Percentiles rank a stretch among this genome's conserved stretches.
Conservation (phyloP, 1,140 invertebrate genomes). For the Magallana ariakensis region DNA sequence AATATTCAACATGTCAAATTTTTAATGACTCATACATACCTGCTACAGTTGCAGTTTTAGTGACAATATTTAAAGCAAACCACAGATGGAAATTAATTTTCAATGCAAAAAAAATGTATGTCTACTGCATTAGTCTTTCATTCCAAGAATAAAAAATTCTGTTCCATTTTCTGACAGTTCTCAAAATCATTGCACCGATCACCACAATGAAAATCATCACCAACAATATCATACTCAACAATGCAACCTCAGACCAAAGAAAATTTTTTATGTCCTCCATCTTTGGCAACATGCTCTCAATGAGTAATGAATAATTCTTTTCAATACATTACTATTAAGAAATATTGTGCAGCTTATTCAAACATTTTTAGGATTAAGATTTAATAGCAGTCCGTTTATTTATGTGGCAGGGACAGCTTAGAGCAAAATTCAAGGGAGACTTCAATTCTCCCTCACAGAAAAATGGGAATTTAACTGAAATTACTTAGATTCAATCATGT, state of each 20-base stretch:
- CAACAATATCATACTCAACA: constrained; percentile 25
- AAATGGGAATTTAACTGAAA: constrained; percentile 4
- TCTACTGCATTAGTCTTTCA: constrained; percentile 21
- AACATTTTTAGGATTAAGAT: constrained; percentile 8
- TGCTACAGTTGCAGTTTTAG: background rate
- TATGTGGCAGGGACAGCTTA: background rate
- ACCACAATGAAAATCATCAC: constrained; percentile 12
- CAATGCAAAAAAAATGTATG: constrained; percentile 18
- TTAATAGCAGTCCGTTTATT: constrained; percentile 14
- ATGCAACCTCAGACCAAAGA: constrained; percentile 24
- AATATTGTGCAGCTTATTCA: background rate
- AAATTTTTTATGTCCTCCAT: constrained; percentile 22
- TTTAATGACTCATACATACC: constrained; percentile 31
- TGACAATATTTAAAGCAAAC: constrained; percentile 14
- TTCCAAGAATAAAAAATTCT: constrained; percentile 33
- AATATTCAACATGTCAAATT: constrained; percentile 8
- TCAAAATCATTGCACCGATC: constrained; percentile 31
- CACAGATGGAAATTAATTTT: constrained; percentile 13
- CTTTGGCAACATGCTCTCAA: constrained; percentile 26
- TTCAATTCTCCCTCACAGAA: background rate
- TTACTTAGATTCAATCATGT: background rate
- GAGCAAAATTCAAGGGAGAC: background rate
- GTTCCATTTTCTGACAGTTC: constrained; percentile 31
- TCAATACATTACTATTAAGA: constrained; percentile 18
- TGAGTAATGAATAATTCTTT: constrained; percentile 1